Conservation (phyloP, 2,888 invertebrate genomes). For the Drosophila affinis region DNA sequence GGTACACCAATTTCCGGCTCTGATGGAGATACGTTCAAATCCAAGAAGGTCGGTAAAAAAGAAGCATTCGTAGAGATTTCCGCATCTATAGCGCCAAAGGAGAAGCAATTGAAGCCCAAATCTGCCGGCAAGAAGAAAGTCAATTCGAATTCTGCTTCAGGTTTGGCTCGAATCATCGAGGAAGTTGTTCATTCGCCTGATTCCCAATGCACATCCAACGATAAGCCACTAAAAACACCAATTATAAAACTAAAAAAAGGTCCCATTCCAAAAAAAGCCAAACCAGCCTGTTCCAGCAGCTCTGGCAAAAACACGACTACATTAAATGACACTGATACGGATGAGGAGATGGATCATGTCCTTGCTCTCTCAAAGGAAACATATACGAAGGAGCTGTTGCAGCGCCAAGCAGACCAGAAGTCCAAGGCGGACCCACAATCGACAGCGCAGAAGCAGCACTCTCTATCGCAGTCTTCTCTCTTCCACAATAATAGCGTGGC, state of each 20-base stretch:
- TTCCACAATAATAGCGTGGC: constrained; percentile 58
- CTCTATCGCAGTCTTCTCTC: constrained; percentile 39
- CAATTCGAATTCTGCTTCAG: background rate
- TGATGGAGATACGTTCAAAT: background rate
- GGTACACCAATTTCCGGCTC: background rate
- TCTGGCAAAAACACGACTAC: constrained; percentile 2
- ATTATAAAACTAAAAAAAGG: background rate
- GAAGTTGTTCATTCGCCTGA: background rate
- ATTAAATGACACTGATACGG: constrained; percentile 28
- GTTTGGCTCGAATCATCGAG: constrained; percentile 4
- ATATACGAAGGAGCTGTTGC: constrained; percentile 42
- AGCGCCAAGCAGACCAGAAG: constrained; percentile 3
- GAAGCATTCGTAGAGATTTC: background rate
- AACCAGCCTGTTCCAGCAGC: background rate
- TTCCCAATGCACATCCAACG: constrained; percentile 1
- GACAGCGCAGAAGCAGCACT: constrained; percentile 24
- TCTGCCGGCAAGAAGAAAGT: background rate
- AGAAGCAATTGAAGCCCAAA: background rate
- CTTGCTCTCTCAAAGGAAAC: constrained; percentile 49
- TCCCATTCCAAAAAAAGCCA: background rate
- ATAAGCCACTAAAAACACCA: background rate
- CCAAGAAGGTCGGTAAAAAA: background rate
- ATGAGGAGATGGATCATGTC: constrained; percentile 49
- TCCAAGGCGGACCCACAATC: background rate
- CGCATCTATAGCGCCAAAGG: background rate